Evolutionary conservation across 1,140 invertebrate species (phyloP).

Genomic region (Trialeurodes vaporariorum): DNA sequence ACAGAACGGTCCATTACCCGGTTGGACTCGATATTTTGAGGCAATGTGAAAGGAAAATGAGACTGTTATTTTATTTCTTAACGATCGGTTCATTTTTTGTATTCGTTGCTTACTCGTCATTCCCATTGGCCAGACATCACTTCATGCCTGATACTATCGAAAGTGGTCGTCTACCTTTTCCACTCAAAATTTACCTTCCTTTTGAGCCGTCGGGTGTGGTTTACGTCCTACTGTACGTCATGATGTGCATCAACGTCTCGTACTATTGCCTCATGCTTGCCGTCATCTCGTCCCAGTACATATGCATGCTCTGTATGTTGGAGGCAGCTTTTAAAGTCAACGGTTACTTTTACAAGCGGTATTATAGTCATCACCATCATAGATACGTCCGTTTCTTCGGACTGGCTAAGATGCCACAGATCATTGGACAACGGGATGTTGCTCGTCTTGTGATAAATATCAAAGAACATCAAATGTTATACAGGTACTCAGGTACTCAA

Average conservation of each 20-base stretch:
- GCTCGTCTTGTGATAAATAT: not conserved
- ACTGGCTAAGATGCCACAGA: not conserved
- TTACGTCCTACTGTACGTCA: not conserved
- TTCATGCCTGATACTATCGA: not conserved
- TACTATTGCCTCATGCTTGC: not conserved
- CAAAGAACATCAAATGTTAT: not conserved
- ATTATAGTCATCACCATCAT: not conserved
- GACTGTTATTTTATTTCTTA: not conserved
- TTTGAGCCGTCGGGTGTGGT: not conserved
- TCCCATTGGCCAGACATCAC: not conserved
- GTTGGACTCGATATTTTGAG: too few relatives aligned
- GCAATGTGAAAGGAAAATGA: not conserved
- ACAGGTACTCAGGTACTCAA: too few relatives aligned
- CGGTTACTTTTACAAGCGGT: not conserved
- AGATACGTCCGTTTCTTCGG: too few relatives aligned
- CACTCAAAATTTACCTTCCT: not conserved
- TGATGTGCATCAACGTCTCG: not conserved
- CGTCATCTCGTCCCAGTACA: not conserved
- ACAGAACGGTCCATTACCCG: too few relatives aligned
- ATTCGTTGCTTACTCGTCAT: not conserved
- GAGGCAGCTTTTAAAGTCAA: not conserved
- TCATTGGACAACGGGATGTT: not conserved
- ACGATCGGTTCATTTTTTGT: not conserved
- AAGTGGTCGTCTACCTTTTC: not conserved
- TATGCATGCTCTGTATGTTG: not conserved